phyloP scores from a whole-genome alignment of 2,888 invertebrate species.

The Tachystola acroxantha region DNA sequence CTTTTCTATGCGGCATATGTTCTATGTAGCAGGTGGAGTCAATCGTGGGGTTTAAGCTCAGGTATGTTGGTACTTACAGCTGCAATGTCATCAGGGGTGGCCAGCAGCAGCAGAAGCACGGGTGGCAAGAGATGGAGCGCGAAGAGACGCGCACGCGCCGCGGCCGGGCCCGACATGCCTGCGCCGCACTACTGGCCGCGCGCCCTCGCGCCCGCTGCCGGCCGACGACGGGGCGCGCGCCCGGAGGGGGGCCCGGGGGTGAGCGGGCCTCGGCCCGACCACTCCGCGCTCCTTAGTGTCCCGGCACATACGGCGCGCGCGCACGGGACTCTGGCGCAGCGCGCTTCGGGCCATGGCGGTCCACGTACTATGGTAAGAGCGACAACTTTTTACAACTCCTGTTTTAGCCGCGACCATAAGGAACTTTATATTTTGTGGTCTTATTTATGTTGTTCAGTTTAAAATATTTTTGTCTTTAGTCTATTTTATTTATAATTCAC shows the following conservation, averaged over 20 bases:
- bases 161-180: slow-evolving; percentile 76
- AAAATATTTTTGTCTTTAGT: neutral
- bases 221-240: slow-evolving; percentile 44
- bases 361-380: slow-evolving; percentile 68
- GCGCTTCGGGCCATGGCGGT: slow-evolving; percentile 73
- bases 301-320: slow-evolving; percentile 74
- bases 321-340: slow-evolving; percentile 72
- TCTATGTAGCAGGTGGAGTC: neutral
- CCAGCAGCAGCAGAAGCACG: slow-evolving; percentile 48
- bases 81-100: slow-evolving; percentile 40
- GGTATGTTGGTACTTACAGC: slow-evolving; percentile 51
- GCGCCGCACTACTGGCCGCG: slow-evolving; percentile 68
- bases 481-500: neutral
- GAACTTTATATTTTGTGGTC: neutral
- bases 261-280: slow-evolving; percentile 49
- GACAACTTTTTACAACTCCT: slow-evolving; percentile 8
- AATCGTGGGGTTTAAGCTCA: slow-evolving; percentile 3
- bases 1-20: slow-evolving; percentile 22
- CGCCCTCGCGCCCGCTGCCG: slow-evolving; percentile 41
- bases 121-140: slow-evolving; percentile 55
- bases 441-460: neutral
- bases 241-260: slow-evolving; percentile 37
- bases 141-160: slow-evolving; percentile 66
- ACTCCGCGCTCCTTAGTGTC: slow-evolving; percentile 70
- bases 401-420: neutral